A percentile compares a stretch with the other conserved stretches of the same genome.
Conservation (phyloP, 2,797 vertebrate genomes). For the Crax fasciolata region DNA sequence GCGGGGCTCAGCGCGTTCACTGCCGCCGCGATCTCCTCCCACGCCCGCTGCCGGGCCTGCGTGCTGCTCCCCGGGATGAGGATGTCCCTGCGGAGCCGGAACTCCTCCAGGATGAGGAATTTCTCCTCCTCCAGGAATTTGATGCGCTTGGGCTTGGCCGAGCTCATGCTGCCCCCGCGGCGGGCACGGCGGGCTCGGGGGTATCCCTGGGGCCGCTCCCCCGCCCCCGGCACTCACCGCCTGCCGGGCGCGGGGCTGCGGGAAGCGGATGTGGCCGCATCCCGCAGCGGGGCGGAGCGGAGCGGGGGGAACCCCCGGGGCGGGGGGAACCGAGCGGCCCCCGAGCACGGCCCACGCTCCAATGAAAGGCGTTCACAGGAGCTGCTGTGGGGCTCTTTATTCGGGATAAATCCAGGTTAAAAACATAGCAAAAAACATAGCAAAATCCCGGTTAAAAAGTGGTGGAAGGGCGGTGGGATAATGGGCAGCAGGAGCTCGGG, state of each 20-base stretch:
- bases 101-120: not conserved
- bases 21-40: not conserved
- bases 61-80: not conserved
- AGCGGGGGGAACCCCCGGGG: no score
- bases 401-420: not conserved
- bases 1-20: not conserved
- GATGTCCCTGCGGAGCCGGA: not conserved
- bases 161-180: not conserved
- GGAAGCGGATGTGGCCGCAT: not conserved
- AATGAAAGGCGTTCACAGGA: not conserved
- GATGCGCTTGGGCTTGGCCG: not conserved
- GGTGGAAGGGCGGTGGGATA: not conserved
- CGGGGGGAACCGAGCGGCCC: no score
- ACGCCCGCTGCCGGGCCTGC: not conserved
- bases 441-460: not conserved
- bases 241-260: not conserved
- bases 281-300: no score
- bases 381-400: conserved; percentile 41
- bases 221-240: not conserved
- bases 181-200: not conserved
- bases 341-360: no score
- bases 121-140: not conserved
- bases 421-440: not conserved
- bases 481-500: not conserved
- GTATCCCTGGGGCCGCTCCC: no score